These are phyloP conservation scores for Cancer borealis DNA, from an alignment of 2,888 invertebrate species.

Conservation along the genomic window DNA sequence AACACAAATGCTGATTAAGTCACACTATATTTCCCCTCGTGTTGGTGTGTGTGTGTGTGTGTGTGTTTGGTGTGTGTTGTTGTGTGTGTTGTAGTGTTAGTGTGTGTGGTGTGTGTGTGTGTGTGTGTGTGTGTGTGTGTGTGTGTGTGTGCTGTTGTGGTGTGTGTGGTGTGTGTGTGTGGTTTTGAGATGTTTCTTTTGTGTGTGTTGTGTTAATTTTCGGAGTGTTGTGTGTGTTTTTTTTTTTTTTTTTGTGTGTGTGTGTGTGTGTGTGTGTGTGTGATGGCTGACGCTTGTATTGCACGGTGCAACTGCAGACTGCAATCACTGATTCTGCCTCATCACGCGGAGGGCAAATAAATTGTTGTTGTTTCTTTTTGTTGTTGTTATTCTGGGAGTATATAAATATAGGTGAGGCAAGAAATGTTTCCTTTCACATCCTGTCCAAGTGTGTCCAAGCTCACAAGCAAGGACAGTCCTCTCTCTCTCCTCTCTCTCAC, in stretches of 20 bases:
- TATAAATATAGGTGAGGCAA: background rate
- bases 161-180: conserved; percentile 46
- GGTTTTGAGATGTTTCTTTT: background rate
- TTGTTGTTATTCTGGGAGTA: conserved; percentile 2
- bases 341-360: background rate
- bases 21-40: background rate
- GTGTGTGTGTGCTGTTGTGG: conserved; percentile 18
- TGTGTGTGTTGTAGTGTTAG: no score
- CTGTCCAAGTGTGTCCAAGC: background rate
- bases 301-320: background rate
- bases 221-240: no score
- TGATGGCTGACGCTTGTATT: background rate
- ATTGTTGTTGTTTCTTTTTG: background rate
- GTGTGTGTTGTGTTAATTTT: conserved; percentile 46
- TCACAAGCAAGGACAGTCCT: background rate
- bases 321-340: background rate
- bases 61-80: conserved; percentile 26
- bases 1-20: conserved; percentile 13
- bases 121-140: conserved; percentile 46
- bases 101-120: conserved; percentile 46
- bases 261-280: conserved; percentile 24
- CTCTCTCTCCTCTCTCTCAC: background rate
- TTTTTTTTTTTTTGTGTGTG: conserved; percentile 22
- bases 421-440: background rate
- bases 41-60: conserved; percentile 39